Evolutionary conservation across 2,888 invertebrate genomes (phyloP).

Genomic region (Coremacera marginata): DNA sequence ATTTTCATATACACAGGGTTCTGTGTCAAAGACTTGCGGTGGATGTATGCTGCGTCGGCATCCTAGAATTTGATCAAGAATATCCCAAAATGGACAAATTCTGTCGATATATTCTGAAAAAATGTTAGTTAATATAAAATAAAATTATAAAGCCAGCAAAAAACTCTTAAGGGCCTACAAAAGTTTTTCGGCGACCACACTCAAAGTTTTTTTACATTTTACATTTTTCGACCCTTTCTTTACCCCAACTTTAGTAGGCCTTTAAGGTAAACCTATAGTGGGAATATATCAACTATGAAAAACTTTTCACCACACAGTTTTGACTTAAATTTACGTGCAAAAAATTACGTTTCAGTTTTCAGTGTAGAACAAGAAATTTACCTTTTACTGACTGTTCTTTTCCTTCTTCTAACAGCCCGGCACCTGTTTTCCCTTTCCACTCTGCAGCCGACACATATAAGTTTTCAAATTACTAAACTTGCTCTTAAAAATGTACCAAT

Average conservation of each 20-base stretch:
- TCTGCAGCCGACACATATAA: background rate
- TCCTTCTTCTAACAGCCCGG: background rate
- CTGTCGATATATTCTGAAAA: background rate
- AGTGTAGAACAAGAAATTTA: background rate
- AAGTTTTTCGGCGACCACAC: too few species aligned
- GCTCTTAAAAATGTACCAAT: background rate
- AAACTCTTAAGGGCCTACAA: too few species aligned
- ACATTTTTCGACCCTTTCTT: too few species aligned
- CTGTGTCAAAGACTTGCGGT: background rate
- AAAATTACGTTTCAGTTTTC: too few species aligned
- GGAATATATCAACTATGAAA: too few species aligned
- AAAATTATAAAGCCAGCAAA: too few species aligned
- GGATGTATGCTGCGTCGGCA: background rate
- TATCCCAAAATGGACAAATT: background rate
- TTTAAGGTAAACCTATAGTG: too few species aligned
- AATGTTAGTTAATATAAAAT: background rate
- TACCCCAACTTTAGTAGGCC: too few species aligned
- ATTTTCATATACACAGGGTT: background rate
- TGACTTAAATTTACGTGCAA: too few species aligned
- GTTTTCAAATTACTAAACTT: background rate
- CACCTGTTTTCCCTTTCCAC: background rate
- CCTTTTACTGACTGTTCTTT: background rate
- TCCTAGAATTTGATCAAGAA: background rate
- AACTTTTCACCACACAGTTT: too few species aligned
- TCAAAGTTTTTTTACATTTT: too few species aligned